Percentiles rank a stretch among this genome's conserved stretches.
These are phyloP conservation scores for Tetranychus cinnabarinus DNA, from an alignment of 1,140 invertebrate species.

Conservation along the genomic window DNA sequence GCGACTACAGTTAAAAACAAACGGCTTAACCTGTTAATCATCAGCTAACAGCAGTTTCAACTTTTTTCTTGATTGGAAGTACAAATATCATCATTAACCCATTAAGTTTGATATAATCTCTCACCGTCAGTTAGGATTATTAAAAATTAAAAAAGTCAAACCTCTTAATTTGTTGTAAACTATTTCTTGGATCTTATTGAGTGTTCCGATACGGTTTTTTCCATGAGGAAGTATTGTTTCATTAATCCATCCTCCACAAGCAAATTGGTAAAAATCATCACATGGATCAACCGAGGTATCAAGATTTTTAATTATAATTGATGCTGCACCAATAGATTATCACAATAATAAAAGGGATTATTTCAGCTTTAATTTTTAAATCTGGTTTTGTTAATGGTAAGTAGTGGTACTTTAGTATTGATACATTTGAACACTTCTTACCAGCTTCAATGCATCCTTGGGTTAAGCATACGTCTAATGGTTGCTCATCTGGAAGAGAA, in stretches of 20 bases:
- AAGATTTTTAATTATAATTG: constrained; percentile 41
- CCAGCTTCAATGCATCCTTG: neutral
- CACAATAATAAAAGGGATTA: neutral
- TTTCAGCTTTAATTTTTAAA: neutral
- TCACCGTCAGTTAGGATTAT: no score
- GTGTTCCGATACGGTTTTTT: neutral
- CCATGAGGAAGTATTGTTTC: constrained; percentile 3
- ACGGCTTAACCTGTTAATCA: no score
- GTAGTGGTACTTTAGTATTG: neutral
- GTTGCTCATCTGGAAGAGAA: neutral
- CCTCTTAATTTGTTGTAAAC: neutral
- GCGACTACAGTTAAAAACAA: no score
- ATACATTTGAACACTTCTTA: neutral
- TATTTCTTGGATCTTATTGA: neutral
- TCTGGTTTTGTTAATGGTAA: neutral
- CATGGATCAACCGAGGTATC: constrained; percentile 49
- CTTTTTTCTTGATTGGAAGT: no score
- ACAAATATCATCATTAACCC: no score
- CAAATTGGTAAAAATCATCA: constrained; percentile 51
- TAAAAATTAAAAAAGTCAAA: neutral
- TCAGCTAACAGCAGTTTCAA: no score
- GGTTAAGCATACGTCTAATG: neutral
- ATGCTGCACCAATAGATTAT: constrained; percentile 22
- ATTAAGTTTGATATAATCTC: no score
- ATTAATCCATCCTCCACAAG: constrained; percentile 45